Base-by-base conservation (phyloP, 2,888 invertebrate species). In the Cephus runcator region DNA sequence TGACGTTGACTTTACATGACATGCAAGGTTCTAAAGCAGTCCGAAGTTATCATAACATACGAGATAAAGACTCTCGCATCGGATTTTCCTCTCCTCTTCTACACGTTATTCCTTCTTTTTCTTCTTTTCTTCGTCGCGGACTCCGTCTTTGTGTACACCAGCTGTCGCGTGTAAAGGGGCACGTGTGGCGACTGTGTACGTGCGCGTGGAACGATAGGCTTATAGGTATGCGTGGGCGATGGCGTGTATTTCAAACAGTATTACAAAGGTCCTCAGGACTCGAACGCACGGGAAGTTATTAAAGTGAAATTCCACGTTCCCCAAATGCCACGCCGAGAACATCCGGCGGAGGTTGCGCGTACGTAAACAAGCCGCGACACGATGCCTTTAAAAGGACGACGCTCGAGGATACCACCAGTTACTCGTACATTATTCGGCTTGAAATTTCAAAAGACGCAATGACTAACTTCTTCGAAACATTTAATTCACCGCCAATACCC, bases 241-340 rank as follows among this genome's bases (percentile, higher is more conserved):
- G 56, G 23, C 56, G 23, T 56, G 56, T 56, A 56, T 56, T 56
- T 56, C 23, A 56, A 56, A 11, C 56, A 56, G 56, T 23, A 56
- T 23, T 56, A 56, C 56, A 56, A 56, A 56, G 56, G 56, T 56
- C 56, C 56, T 56, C 56, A 23, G 56, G 56, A 33, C 23, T 34
- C 34, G 35, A 36, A 75, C 40, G 68, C 81, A 82, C 83, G 81
- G 86, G 86, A 86, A 85, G 83, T 85, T 84, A 83, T 85, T 85
- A 83, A 81, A 80, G 80, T 79, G 75, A 83, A 85, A 85, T 85
- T 83, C 82, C 81, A 83, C 82, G 83, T 79, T 83, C 80, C 83
- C 82, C 81, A 79, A 83, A 82, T 80, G 83, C 80, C 80, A 15
- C 56, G 56, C 23, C 56, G 56, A 2, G 56, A 23, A 23, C 56